Evolutionary conservation across 2,797 vertebrate genomes (phyloP), one percentile per base, ranked within the genome.

Genomic region (Sebastolobus altivelis): DNA sequence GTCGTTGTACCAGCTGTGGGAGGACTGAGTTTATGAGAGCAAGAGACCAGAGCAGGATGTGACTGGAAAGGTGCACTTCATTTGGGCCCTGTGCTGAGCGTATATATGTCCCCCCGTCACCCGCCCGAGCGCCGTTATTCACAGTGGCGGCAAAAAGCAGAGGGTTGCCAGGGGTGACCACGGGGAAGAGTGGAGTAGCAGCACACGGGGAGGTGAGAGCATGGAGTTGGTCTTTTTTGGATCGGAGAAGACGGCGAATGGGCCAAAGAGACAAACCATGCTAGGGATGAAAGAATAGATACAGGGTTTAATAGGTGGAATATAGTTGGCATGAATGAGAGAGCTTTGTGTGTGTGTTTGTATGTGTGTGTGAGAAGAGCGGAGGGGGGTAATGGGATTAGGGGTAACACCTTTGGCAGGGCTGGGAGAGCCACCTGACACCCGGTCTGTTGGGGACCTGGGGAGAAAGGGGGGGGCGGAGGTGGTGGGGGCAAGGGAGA

Each of bases 371-470:
- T 46, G 40, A 88, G 82, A 83, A 84, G 80, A 86, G 46, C 62
- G 54, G 86, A 81, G 87, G 88, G 92, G 92, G 92, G 92, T 95
- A 95, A 95, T 95, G 93, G 93, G 95, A 96, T 96, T 95, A 95
- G 91, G 92, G 90, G 89, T 94, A 94, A 95, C 95, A 94, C 94
- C 94, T 95, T 95, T 94, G 91, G 93, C 92, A 90, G 87, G 91
- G 80, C 81, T 82, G 89, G 90, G 89, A 94, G 88, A 94, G 93
- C 94, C 94, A 95, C 95, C 94, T 95, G 94, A 95, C 94, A 93
- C 94, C 92, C 94, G 79, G 94, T 93, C 94, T 95, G 94, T 94
- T 91, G 94, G 92, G 94, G 94, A 94, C 92, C 91, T 87, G 72
- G 87, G 89, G 91, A 92, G 91, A 85, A 87, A 75, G 82, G 70